These are phyloP conservation scores for Luehdorfia chinensis DNA, from an alignment of 1,140 invertebrate genomes.

Conservation along the genomic window DNA sequence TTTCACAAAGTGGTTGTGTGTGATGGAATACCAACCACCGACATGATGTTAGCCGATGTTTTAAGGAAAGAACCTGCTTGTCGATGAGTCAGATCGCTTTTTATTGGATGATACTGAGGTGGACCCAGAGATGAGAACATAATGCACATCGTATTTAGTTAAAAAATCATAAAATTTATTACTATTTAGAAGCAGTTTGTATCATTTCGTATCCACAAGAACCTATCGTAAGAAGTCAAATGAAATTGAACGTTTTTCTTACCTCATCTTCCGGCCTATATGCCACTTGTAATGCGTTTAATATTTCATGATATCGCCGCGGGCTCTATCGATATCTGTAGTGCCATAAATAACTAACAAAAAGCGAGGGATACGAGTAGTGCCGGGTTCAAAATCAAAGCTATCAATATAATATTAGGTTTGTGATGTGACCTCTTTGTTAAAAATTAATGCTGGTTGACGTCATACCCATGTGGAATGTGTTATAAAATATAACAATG, in stretches of 20 bases:
- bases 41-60: too few relatives aligned
- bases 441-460: constrained; percentile 19
- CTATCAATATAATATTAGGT: constrained; percentile 73
- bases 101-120: too few relatives aligned
- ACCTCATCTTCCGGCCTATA: constrained; percentile 70
- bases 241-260: constrained; percentile 60
- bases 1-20: too few relatives aligned
- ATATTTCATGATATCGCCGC: constrained; percentile 73
- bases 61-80: too few relatives aligned
- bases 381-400: constrained; percentile 50
- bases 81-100: too few relatives aligned
- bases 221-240: constrained; percentile 40
- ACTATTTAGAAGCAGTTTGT: too few relatives aligned
- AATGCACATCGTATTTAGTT: too few relatives aligned
- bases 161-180: too few relatives aligned
- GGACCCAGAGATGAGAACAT: too few relatives aligned
- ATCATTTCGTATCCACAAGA: constrained; percentile 30
- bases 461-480: too few relatives aligned
- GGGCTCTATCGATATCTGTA: constrained; percentile 61
- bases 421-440: constrained; percentile 33
- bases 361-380: constrained; percentile 49
- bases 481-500: too few relatives aligned
- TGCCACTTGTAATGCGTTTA: constrained; percentile 75
- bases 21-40: too few relatives aligned
- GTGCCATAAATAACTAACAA: constrained; percentile 69